Percentiles rank a stretch among this genome's conserved stretches.
phyloP scores from a whole-genome alignment of 2,888 invertebrate genomes.

The Drosophila setosimentum region DNA sequence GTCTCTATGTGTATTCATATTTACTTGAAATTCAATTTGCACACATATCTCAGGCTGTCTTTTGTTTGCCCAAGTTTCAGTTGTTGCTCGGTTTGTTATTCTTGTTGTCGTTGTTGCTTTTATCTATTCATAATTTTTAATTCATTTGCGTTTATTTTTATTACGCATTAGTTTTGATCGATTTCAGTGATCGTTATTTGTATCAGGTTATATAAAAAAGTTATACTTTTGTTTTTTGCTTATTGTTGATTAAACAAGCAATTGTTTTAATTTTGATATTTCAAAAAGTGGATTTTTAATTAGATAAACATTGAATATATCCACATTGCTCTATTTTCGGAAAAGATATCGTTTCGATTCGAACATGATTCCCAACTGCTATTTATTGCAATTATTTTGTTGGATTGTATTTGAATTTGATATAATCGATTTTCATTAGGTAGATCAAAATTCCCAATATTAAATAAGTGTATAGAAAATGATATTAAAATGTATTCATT shows the following conservation, averaged over 20 bases:
- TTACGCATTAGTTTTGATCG: constrained; percentile 21
- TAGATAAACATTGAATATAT: neutral
- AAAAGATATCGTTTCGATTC: neutral
- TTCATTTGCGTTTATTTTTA: constrained; percentile 5
- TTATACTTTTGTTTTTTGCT: neutral
- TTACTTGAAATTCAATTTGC: constrained; percentile 39
- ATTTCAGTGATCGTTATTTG: constrained; percentile 1
- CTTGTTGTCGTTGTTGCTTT: constrained; percentile 7
- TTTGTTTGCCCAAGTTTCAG: constrained; percentile 29
- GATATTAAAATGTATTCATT: neutral
- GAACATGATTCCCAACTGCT: neutral
- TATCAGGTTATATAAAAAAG: neutral
- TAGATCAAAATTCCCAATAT: neutral
- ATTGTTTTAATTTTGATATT: neutral
- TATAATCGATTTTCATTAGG: neutral
- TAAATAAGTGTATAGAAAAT: neutral
- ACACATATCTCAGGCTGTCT: constrained; percentile 27
- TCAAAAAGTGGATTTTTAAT: neutral
- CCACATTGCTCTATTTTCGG: neutral
- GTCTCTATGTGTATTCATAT: constrained; percentile 28
- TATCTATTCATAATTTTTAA: neutral
- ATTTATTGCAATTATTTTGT: neutral
- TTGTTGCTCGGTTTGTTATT: constrained; percentile 16
- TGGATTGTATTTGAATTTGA: neutral
- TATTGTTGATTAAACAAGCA: neutral